phyloP scores from a whole-genome alignment of 2,113 vertebrate species.

The Tursiops truncatus region DNA sequence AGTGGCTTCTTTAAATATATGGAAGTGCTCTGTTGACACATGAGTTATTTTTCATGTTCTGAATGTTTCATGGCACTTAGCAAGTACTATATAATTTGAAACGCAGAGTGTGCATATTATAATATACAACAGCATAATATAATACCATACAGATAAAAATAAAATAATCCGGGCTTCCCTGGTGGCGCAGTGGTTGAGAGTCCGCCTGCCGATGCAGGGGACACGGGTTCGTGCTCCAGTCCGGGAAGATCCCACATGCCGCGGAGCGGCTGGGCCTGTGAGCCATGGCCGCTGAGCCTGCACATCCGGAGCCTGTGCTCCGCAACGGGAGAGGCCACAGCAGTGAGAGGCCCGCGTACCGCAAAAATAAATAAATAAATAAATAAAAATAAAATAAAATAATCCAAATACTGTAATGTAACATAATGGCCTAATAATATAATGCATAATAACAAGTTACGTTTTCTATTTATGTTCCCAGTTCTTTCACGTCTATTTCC shows the following conservation, averaged over 20 bases:
- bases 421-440: not conserved
- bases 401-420: not conserved
- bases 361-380: too few relatives aligned
- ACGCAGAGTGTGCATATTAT: not conserved
- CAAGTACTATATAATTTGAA: not conserved
- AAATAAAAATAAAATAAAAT: not conserved
- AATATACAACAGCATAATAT: not conserved
- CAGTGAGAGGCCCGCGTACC: too few relatives aligned
- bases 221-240: too few relatives aligned
- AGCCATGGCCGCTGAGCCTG: too few relatives aligned
- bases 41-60: not conserved
- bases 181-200: too few relatives aligned
- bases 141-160: not conserved
- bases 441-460: not conserved
- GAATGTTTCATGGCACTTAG: not conserved
- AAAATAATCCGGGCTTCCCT: not conserved
- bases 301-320: too few relatives aligned
- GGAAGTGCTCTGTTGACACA: not conserved
- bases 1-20: not conserved
- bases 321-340: too few relatives aligned
- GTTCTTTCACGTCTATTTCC: not conserved
- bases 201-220: too few relatives aligned
- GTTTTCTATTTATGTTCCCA: not conserved
- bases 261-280: rapidly evolving
- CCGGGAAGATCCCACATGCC: too few relatives aligned